Evolutionary conservation across 2,888 invertebrate species (phyloP).

Genomic region (Xanthorhoe designata): DNA sequence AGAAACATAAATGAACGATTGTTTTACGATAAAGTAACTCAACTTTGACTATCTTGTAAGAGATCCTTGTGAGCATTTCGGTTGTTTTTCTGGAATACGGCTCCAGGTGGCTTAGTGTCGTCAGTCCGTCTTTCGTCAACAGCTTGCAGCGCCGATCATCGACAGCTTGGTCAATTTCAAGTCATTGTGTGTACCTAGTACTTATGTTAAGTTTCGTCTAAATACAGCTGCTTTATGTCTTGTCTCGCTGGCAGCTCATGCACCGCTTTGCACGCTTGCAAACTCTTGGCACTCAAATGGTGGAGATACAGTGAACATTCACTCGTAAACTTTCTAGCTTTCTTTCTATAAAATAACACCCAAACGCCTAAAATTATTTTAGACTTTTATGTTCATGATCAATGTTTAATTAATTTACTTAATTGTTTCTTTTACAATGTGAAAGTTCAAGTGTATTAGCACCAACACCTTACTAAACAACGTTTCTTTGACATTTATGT

Average conservation of each 20-base stretch:
- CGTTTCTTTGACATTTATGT: background rate
- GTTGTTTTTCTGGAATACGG: constrained; percentile 8
- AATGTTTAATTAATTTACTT: too few relatives aligned
- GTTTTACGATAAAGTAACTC: too few relatives aligned
- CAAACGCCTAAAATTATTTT: too few relatives aligned
- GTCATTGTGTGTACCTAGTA: constrained; percentile 11
- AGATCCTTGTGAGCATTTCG: background rate
- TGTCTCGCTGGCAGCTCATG: constrained; percentile 10
- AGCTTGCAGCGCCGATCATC: constrained; percentile 28
- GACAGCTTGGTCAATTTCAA: constrained; percentile 15
- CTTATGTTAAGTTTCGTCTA: constrained; percentile 6
- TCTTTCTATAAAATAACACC: too few relatives aligned
- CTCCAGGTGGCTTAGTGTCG: constrained; percentile 27
- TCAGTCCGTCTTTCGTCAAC: constrained; percentile 27
- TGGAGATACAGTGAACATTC: background rate
- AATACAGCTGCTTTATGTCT: background rate
- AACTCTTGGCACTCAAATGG: constrained; percentile 28
- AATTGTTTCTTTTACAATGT: too few relatives aligned
- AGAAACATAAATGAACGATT: too few relatives aligned
- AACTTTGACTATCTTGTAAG: background rate
- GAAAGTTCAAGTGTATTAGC: background rate
- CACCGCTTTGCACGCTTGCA: constrained; percentile 48
- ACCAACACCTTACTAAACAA: background rate
- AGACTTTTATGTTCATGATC: too few relatives aligned
- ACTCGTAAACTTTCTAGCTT: background rate